Percentiles rank a stretch among this genome's conserved stretches.
phyloP scores from a whole-genome alignment of 2,888 invertebrate genomes.

The Aromia moschata region DNA sequence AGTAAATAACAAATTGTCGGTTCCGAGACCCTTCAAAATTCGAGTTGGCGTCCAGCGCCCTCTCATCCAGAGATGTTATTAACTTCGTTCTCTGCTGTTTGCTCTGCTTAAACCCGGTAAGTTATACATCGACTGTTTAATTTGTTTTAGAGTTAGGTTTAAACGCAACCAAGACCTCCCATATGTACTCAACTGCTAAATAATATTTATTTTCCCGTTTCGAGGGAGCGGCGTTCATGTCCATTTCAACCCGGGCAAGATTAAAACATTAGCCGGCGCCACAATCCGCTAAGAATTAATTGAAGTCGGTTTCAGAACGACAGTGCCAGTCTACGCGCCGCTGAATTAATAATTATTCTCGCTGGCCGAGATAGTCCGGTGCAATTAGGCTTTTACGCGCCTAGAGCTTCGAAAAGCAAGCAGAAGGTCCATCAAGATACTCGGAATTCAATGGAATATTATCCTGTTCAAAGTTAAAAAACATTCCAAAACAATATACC shows the following conservation, averaged over 20 bases:
- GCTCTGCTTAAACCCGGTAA: not conserved
- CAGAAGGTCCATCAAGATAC: too few species aligned
- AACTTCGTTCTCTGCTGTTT: not conserved
- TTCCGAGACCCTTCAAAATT: too few species aligned
- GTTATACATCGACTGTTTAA: conserved; percentile 2
- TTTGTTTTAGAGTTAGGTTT: not conserved
- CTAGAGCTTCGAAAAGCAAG: too few species aligned
- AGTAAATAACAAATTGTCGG: too few species aligned
- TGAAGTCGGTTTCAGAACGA: conserved; percentile 23
- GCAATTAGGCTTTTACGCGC: too few species aligned
- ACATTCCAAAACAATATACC: too few species aligned
- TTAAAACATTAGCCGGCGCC: conserved; percentile 24
- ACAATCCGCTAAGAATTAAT: conserved; percentile 27
- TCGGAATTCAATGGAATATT: too few species aligned
- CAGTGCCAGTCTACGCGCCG: conserved; percentile 21
- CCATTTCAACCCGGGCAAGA: conserved; percentile 8
- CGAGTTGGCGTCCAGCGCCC: too few species aligned
- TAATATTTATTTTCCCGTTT: conserved; percentile 9
- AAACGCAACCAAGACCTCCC: not conserved
- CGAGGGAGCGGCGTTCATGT: conserved; percentile 10
- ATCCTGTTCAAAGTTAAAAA: too few species aligned
- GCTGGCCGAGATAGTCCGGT: too few species aligned
- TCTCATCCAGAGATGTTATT: not conserved
- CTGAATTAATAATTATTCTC: conserved; percentile 25
- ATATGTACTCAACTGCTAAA: conserved; percentile 1